phyloP scores from a whole-genome alignment of 2,113 vertebrate species.

The Pedionomus torquatus region DNA sequence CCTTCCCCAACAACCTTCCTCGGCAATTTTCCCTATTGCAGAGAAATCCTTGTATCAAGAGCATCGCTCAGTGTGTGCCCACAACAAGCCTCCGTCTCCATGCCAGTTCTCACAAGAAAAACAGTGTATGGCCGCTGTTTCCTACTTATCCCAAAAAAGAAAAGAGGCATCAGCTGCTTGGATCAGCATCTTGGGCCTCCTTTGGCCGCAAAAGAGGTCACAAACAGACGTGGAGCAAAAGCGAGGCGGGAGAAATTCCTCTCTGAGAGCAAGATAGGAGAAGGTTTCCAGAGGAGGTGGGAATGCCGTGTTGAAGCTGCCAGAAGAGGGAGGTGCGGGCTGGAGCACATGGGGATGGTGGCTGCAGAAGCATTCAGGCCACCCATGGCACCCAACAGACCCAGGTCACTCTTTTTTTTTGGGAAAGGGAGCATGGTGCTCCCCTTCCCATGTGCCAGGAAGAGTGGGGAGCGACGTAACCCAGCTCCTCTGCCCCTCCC shows the following conservation, averaged over 20 bases:
- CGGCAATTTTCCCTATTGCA: neutral
- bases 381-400: neutral
- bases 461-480: rapidly evolving
- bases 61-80: rapidly evolving
- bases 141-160: neutral
- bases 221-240: neutral
- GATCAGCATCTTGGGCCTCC: neutral
- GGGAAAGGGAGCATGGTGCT: rapidly evolving
- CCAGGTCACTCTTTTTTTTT: neutral
- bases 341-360: rapidly evolving
- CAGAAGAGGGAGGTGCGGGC: neutral
- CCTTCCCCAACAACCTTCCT: neutral
- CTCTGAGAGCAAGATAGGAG: neutral
- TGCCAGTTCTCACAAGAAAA: neutral
- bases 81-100: rapidly evolving
- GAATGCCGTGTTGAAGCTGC: neutral
- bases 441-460: rapidly evolving
- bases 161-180: neutral
- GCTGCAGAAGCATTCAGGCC: neutral
- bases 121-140: neutral
- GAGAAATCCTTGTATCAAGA: neutral
- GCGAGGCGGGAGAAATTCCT: neutral
- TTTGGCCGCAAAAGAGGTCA: neutral
- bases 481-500: neutral
- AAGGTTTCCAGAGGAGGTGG: neutral